A percentile compares a stretch with the other conserved stretches of the same genome.
These are phyloP conservation scores for Synodontis membranacea DNA, from an alignment of 2,113 vertebrate genomes.

Conservation along the genomic window DNA sequence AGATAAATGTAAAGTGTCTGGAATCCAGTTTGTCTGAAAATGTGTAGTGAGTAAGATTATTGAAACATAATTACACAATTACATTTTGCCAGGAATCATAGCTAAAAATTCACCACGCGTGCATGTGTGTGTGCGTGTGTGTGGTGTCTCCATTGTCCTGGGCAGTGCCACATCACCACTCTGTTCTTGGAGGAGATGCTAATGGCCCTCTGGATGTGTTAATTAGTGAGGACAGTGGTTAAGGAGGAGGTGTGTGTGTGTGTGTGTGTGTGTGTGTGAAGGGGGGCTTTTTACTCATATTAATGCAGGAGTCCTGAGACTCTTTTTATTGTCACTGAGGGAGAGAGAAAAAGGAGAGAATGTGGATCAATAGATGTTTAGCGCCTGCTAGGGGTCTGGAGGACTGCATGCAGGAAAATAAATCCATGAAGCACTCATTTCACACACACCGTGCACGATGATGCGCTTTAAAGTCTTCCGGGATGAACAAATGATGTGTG, in stretches of 20 bases:
- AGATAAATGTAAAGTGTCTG: neutral
- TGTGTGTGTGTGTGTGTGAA: slow-evolving; percentile 12
- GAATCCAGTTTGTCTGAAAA: neutral
- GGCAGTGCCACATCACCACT: slow-evolving; percentile 28
- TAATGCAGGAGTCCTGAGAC: slow-evolving; percentile 31
- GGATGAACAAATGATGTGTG: neutral
- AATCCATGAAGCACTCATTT: neutral
- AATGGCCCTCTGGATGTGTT: slow-evolving; percentile 57
- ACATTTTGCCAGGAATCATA: neutral
- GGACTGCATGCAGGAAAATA: slow-evolving; percentile 1
- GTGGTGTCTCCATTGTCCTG: slow-evolving; percentile 38
- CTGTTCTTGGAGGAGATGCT: slow-evolving; percentile 51
- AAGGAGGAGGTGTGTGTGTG: slow-evolving; percentile 45
- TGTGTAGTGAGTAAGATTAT: neutral
- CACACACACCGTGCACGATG: neutral
- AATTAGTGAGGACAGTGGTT: slow-evolving; percentile 56
- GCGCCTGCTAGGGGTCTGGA: slow-evolving; percentile 46
- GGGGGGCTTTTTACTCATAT: slow-evolving; percentile 32
- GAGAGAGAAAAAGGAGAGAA: neutral
- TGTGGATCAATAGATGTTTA: neutral
- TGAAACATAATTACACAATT: neutral
- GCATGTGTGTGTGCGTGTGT: slow-evolving; percentile 11
- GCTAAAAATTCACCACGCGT: neutral
- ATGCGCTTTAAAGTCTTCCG: neutral
- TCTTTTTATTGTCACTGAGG: slow-evolving; percentile 25